Base-by-base conservation (phyloP, 1,140 invertebrate species). In the Leptinotarsa texana region DNA sequence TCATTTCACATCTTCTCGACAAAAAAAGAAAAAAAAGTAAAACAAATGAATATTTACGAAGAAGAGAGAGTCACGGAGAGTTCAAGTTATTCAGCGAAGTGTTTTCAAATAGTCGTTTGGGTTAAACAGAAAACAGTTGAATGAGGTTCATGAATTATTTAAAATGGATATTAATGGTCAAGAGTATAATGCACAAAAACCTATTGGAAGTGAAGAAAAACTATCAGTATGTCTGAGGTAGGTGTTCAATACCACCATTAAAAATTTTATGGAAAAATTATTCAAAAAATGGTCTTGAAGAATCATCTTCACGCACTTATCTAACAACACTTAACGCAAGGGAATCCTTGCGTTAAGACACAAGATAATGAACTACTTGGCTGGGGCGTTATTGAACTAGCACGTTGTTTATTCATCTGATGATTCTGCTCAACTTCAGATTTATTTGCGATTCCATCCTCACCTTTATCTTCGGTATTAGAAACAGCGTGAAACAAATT, bases 121-220 rank as follows among this genome's bases (percentile, higher is more conserved):
- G 51, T 57, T 57, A 57, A 57, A 57, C 51, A 57, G 51, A 57
- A 57, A n/a, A 57, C 51, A 69, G 67, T 69, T 33, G 22, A 48
- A 21, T 48, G 67, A 69, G n/a, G 67, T 69, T 69, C 33, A 69
- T 69, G 67, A 69, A 69, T 48, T 42, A 48, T 6, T 69, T 42
- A 42, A 69, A 33, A 69, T 33, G 3, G 8, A 33, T 48, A 69
- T 69, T 18, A 47, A 0, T 69, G 33, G 67, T 42, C 17, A 48
- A 69, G 67, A 69, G 13, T 69, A 42, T 48, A 69, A 69, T 27
- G 22, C 27, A 21, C 51, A 57, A n/a, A 33, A 69, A 42, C 67
- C 67, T 61, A 70, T 70, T 27, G 51, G 69, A 42, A 51, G 69
- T 61, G 69, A 70, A 61, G 69, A 70, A 70, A 70, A 70, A 61